Base-by-base conservation (phyloP, 1,140 invertebrate species). In the Nylanderia fulva region DNA sequence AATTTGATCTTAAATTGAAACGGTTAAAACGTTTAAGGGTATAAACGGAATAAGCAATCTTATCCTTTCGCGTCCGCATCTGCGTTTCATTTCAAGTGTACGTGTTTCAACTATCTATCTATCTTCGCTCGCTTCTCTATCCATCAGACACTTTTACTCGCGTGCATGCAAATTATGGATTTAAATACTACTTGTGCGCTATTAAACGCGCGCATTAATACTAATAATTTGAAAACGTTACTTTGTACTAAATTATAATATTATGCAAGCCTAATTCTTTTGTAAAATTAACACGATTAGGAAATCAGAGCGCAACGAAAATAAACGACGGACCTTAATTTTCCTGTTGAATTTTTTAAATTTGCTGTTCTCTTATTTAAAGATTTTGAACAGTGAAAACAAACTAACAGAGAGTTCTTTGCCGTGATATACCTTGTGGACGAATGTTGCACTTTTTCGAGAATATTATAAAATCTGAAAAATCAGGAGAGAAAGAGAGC, bases 271-370 rank as follows among this genome's bases (percentile, higher is more conserved):
- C 27, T 60, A 36, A 45, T 60, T 45, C 29, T 58, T 71, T 45
- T 29, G 24, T 45, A 69, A 72, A 82, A 68, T 68, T 45, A 29
- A 82, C 18, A n/a, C n/a, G 2, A 42, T 72, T 82, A 42, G 27
- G 39, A 45, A 72, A 72, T 82, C 33, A 58, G 77, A 82, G 66
- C 52, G 66, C 66, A 72, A 72, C 77, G 15, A 58, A 33, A 13
- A 13, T 72, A 72, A 82, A 69, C 18, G 52, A 82, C n/a, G n/a
- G 33, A 52, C 18, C 2, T 42, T 36, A 61, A 15, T 58, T 36
- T 33, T 27, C 2, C 27, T 21, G 21, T 33, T 24, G 33, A n/a
- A 64, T 52, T 36, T 64, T n/a, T 9, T 54, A 1, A 0, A 36
- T 72, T 52, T 52, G 21, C 36, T 24, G 18, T 42, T 56, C 21